Base-by-base conservation (phyloP, 2,797 vertebrate genomes). In the Sibirionetta formosa region DNA sequence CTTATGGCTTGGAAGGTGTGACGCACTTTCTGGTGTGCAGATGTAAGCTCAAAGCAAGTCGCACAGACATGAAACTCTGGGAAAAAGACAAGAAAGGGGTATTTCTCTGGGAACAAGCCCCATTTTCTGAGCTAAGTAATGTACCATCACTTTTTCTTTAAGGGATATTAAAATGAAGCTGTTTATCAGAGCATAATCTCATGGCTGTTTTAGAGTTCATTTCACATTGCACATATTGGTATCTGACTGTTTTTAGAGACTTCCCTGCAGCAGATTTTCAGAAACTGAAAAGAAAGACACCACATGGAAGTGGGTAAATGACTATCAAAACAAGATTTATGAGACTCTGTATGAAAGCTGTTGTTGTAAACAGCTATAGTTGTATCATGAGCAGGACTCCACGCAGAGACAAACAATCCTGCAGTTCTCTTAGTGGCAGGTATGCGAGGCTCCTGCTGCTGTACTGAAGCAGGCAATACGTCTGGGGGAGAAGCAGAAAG, bases 221-320 rank as follows among this genome's bases (percentile, higher is more conserved):
- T 42, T 42, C 40, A 36, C 13, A 31, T 17, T 36, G 20, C 63
- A 70, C 14, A 17, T 50, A 29, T 6, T 27, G 10, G 11, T 40
- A 33, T n/a, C 71, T 75, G 51, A 7, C 33, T 92, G 53, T 57
- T 33, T 56, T 26, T 1, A 64, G 82, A 83, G 79, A 75, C 35
- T 57, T 61, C 29, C 29, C 53, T 71, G 61, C 53, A 81, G 76
- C 33, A 40, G 58, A 73, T 38, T 31, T 83, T 81, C 69, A 79
- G 87, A 88, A 93, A 91, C 44, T 65, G 93, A 93, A 95, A 91
- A 82, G 29, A 31, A 78, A 94, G 80, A 88, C 94, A 56, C 27
- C 46, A 20, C 53, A 60, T 42, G 75, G 33, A 92, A 78, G 2
- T 50, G 44, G 50, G 61, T 75, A 86, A 88, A 69, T 5, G 7